phyloP scores from a whole-genome alignment of 2,113 vertebrate genomes.

The Sardina pilchardus region DNA sequence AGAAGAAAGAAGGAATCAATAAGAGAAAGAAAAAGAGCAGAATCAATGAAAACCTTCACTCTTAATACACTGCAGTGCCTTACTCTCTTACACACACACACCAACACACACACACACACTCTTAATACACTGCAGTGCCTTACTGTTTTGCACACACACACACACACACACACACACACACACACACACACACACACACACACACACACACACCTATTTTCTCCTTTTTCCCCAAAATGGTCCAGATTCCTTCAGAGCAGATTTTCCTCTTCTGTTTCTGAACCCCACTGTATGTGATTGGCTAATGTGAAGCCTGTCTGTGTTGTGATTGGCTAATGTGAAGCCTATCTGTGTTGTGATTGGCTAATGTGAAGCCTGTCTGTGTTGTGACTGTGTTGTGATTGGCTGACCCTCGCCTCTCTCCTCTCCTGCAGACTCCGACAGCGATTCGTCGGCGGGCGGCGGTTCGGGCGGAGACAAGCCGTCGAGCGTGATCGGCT shows the following conservation, averaged over 20 bases:
- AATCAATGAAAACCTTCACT: not conserved
- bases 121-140: not conserved
- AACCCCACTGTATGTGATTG: slow-evolving; percentile 32
- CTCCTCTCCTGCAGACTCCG: slow-evolving; percentile 52
- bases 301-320: not conserved
- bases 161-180: not conserved
- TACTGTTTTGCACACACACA: slow-evolving; percentile 12
- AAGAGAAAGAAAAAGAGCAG: not conserved
- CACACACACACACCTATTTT: not conserved
- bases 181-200: slow-evolving; percentile 13
- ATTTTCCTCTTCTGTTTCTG: not conserved
- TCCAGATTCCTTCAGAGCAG: not conserved
- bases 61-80: slow-evolving; percentile 62
- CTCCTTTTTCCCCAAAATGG: no score
- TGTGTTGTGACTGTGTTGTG: not conserved
- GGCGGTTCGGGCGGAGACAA: slow-evolving; percentile 74
- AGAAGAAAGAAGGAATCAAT: not conserved
- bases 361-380: no score
- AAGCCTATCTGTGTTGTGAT: no score
- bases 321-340: no score
- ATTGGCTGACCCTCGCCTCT: not conserved
- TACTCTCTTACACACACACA: not conserved
- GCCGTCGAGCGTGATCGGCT: slow-evolving; percentile 84
- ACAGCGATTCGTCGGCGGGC: slow-evolving; percentile 68
- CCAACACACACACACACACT: slow-evolving; percentile 17